Conservation (phyloP, 1,140 invertebrate genomes). For the Formica selysi region DNA sequence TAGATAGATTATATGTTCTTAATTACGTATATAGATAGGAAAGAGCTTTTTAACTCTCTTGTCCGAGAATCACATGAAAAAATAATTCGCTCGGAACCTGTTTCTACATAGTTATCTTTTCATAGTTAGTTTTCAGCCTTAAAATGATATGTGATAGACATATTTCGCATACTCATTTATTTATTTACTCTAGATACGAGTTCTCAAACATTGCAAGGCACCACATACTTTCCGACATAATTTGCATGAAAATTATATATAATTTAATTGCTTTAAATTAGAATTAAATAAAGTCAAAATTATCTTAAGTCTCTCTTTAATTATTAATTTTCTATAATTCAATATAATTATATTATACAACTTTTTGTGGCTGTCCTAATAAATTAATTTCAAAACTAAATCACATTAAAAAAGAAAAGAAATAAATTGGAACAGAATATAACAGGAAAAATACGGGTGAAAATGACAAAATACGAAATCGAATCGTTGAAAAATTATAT, state of each 20-base stretch:
- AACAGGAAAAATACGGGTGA: conserved; percentile 42
- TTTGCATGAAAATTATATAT: background rate
- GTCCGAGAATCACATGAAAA: conserved; percentile 49
- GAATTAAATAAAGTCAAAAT: background rate
- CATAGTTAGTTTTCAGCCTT: conserved; percentile 67
- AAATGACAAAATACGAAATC: conserved; percentile 71
- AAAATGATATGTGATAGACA: conserved; percentile 74
- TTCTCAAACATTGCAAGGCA: conserved; percentile 57
- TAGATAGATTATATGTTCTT: conserved; percentile 22
- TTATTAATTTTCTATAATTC: background rate
- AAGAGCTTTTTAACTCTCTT: conserved; percentile 28
- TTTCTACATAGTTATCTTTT: conserved; percentile 19
- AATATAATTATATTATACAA: conserved; percentile 16
- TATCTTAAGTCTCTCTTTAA: background rate
- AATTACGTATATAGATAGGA: conserved; percentile 21
- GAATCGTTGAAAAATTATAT: conserved; percentile 86
- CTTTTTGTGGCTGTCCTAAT: background rate
- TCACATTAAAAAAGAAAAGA: conserved; percentile 44
- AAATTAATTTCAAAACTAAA: conserved; percentile 27
- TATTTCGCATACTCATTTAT: conserved; percentile 22
- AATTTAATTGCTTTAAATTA: background rate
- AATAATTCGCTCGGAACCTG: conserved; percentile 58
- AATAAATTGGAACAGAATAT: conserved; percentile 39
- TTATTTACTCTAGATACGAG: conserved; percentile 34
- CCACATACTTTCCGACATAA: conserved; percentile 46